These are phyloP conservation scores for Arctocebus calabarensis DNA, from an alignment of 2,797 vertebrate species.

Conservation along the genomic window DNA sequence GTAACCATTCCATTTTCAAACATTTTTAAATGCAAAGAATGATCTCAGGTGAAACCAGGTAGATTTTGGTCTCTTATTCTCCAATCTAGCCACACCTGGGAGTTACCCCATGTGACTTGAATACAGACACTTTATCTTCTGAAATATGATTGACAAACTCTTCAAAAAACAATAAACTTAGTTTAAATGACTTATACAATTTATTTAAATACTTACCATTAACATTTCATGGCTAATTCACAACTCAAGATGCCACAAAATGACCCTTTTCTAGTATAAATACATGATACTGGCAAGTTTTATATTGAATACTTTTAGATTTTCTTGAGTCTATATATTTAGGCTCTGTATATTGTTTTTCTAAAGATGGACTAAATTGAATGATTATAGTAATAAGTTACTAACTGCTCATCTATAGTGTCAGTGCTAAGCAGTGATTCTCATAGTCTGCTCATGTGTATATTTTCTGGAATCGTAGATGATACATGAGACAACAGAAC, in stretches of 20 bases:
- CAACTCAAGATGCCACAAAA: background rate
- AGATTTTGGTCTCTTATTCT: background rate
- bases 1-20: background rate
- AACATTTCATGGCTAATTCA: background rate
- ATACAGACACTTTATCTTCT: background rate
- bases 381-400: background rate
- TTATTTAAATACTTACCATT: background rate
- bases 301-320: background rate
- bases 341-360: background rate
- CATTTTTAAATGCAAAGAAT: background rate
- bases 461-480: background rate
- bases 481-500: background rate
- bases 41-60: background rate
- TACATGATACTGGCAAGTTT: background rate
- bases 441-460: background rate
- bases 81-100: background rate
- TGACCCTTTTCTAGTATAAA: background rate
- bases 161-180: background rate
- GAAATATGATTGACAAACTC: slow-evolving; percentile 21
- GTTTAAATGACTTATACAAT: background rate
- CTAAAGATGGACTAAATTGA: slow-evolving; percentile 23
- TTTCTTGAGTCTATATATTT: slow-evolving; percentile 30
- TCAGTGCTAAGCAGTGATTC: background rate
- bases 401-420: background rate
- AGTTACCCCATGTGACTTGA: background rate